Evolutionary conservation across 2,888 invertebrate genomes (phyloP).

Genomic region (Agrotis clavis): DNA sequence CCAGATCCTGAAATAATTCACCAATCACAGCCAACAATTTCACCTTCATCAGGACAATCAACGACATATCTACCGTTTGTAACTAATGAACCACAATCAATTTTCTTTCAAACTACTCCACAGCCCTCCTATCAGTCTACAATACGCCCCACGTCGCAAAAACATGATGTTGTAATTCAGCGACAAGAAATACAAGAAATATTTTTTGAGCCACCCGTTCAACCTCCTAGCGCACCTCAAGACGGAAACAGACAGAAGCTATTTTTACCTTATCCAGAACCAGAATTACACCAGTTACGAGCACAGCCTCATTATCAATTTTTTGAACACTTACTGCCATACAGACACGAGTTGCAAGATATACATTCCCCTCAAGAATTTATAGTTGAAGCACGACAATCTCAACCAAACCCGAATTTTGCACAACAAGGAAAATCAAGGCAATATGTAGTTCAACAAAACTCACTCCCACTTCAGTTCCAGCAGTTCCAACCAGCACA

Average conservation of each 20-base stretch:
- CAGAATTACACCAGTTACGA: conserved; percentile 11
- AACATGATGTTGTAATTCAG: conserved; percentile 54
- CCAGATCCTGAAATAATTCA: conserved; percentile 22
- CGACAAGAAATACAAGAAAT: conserved; percentile 52
- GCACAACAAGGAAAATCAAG: conserved; percentile 6
- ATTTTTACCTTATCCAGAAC: conserved; percentile 8
- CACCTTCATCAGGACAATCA: conserved; percentile 24
- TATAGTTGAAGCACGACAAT: conserved; percentile 18
- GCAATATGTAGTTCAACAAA: conserved; percentile 28
- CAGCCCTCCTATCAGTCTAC: conserved; percentile 25
- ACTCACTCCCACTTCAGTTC: conserved; percentile 13
- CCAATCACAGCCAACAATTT: conserved; percentile 15
- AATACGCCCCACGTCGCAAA: background rate
- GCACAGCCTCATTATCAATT: conserved; percentile 34
- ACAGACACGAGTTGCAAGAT: conserved; percentile 28
- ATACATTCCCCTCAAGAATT: conserved; percentile 39
- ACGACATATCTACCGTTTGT: conserved; percentile 43
- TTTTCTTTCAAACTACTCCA: conserved; percentile 28
- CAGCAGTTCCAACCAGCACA: conserved; percentile 10
- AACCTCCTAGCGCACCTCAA: too few species aligned
- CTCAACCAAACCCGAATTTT: conserved; percentile 1
- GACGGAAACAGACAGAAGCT: conserved; percentile 5
- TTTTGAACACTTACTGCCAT: conserved; percentile 26
- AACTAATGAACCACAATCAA: conserved; percentile 19
- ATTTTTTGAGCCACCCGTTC: conserved; percentile 33